Percentiles rank a stretch among this genome's conserved stretches.
Evolutionary conservation across 2,888 invertebrate genomes (phyloP).

Genomic region (Perizoma flavofasciatum): DNA sequence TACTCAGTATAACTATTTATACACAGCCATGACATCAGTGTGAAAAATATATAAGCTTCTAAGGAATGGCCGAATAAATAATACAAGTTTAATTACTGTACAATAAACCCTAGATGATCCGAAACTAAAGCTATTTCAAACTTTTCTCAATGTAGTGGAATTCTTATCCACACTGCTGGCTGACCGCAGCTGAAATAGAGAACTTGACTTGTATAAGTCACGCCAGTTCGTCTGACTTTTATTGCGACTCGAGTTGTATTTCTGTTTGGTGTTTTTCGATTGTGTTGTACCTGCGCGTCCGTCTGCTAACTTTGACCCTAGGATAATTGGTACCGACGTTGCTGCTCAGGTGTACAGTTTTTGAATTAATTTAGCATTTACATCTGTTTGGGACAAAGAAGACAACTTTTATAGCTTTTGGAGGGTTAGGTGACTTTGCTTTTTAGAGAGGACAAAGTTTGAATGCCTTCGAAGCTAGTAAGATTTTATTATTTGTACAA

Average conservation of each 20-base stretch:
- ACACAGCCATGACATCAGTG: too few species aligned
- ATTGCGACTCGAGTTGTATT: not conserved
- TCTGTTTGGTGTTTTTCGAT: not conserved
- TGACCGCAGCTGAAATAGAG: constrained; percentile 3
- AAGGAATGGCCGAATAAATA: too few species aligned
- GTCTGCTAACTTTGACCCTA: constrained; percentile 3
- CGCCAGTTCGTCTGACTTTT: not conserved
- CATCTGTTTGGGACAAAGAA: constrained; percentile 16
- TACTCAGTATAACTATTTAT: too few species aligned
- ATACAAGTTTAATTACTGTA: too few species aligned
- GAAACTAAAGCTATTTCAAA: not conserved
- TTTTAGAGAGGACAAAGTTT: constrained; percentile 1
- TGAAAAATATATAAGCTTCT: too few species aligned
- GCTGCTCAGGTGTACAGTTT: constrained; percentile 14
- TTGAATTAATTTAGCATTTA: constrained; percentile 16
- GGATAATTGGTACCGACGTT: constrained; percentile 7
- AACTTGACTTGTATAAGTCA: not conserved
- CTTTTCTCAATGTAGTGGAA: not conserved
- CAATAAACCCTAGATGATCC: too few species aligned
- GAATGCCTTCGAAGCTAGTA: constrained; percentile 1
- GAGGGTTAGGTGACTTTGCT: constrained; percentile 1
- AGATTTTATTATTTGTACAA: too few species aligned
- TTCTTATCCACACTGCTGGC: not conserved
- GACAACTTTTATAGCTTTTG: constrained; percentile 13
- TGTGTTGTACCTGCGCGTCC: not conserved